Conservation (phyloP, 1,140 invertebrate species). For the Pristionchus pacificus region DNA sequence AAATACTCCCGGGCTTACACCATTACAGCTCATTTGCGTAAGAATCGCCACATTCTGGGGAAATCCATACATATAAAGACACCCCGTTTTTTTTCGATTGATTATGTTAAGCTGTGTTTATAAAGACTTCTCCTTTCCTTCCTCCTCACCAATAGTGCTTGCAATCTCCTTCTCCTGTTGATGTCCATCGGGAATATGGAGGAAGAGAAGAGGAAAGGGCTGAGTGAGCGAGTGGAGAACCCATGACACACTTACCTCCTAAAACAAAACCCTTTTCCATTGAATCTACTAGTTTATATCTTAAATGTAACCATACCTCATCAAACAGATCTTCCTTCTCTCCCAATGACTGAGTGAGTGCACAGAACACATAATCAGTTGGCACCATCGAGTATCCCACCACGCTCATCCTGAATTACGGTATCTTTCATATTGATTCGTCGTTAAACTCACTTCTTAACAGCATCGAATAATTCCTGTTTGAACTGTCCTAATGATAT, state of each 20-base stretch:
- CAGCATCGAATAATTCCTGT: constrained; percentile 6
- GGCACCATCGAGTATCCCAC: constrained; percentile 2
- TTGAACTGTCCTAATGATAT: constrained; percentile 9
- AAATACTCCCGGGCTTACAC: too few species aligned
- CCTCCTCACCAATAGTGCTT: constrained; percentile 33
- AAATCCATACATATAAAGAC: too few species aligned
- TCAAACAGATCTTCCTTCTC: neutral
- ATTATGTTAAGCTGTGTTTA: too few species aligned
- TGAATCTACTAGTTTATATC: too few species aligned
- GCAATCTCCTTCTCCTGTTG: constrained; percentile 36
- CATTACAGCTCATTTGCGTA: too few species aligned
- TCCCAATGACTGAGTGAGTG: neutral
- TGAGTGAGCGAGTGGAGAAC: neutral
- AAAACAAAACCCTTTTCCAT: too few species aligned
- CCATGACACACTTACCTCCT: too few species aligned
- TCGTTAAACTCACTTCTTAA: neutral
- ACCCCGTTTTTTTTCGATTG: too few species aligned
- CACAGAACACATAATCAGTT: constrained; percentile 17
- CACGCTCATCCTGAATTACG: neutral
- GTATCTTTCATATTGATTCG: neutral
- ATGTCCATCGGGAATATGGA: constrained; percentile 37
- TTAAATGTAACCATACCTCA: too few species aligned
- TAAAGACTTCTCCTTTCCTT: constrained; percentile 5
- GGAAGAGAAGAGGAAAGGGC: constrained; percentile 34
- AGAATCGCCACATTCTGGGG: too few species aligned